Percentiles rank a stretch among this genome's conserved stretches.
Conservation (phyloP, 2,797 vertebrate genomes). For the Myioborus melanocephalus region DNA sequence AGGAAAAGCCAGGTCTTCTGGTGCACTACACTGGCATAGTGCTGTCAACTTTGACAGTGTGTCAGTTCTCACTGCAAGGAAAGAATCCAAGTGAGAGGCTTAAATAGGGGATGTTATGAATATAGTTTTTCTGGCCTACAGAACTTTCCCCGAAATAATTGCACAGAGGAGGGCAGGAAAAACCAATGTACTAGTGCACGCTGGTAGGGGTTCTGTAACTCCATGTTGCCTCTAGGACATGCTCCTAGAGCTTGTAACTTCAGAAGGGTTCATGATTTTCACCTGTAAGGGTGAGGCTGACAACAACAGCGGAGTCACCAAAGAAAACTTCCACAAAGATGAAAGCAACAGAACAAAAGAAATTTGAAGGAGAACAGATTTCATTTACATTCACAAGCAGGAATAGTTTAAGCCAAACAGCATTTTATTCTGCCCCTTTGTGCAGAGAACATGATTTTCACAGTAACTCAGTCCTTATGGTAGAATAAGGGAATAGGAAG, state of each 20-base stretch:
- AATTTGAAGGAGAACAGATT: not conserved
- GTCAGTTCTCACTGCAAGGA: not conserved
- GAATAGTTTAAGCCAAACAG: not conserved
- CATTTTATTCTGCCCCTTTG: not conserved
- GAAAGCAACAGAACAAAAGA: slow-evolving; percentile 20
- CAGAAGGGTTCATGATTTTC: not conserved
- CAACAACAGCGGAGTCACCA: not conserved
- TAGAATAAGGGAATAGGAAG: not conserved
- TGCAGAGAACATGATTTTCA: not conserved
- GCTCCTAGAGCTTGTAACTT: not conserved
- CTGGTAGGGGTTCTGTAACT: not conserved
- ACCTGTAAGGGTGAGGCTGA: not conserved
- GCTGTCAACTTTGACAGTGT: not conserved
- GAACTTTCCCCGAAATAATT: not conserved
- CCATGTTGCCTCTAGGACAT: not conserved
- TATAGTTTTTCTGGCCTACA: not conserved
- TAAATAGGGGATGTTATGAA: not conserved
- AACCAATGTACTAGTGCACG: not conserved
- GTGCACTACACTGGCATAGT: not conserved
- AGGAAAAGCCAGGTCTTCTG: slow-evolving; percentile 11
- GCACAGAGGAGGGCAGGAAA: not conserved
- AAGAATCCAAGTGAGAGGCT: not conserved
- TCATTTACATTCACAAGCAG: not conserved
- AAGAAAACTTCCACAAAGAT: not conserved
- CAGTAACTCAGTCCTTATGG: not conserved